Evolutionary conservation across 2,113 vertebrate genomes (phyloP), one percentile per base, ranked within the genome.

Genomic region (Bos indicus): DNA sequence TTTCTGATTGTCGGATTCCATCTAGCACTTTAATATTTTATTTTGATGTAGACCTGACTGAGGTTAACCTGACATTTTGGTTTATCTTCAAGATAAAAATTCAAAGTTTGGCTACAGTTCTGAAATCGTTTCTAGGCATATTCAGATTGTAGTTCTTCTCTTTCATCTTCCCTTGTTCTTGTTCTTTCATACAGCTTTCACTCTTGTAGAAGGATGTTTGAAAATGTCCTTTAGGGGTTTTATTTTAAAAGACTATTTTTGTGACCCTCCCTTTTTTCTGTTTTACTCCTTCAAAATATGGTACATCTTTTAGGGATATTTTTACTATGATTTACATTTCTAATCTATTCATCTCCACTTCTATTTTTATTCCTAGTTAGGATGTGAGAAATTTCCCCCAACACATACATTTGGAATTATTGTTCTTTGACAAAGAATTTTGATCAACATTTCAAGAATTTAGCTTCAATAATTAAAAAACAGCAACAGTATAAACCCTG

Each of bases 391-490:
- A 88, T 83, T 94, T 92, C 59, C 36, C 62, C 57, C n/a, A 64
- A 14, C 30, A 64, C 7, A 48, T 95, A 89, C 46, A 93, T n/a
- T 93, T 95, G 51, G 46, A 89, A 56, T 96, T 94, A 88, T 15
- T 94, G 52, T 60, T 97, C 92, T 96, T 95, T 97, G 52, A 97
- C 88, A 93, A 95, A 96, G 77, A 94, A 97, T 97, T 97, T 95
- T 59, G 17, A 87, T 96, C 89, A 71, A 57, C 82, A 81, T 97
- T 97, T 96, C 48, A 78, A 89, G 93, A 96, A 64, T 90, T 96
- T 77, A 93, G 77, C 67, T 96, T 97, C 57, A 96, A 67, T 98
- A 98, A 94, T 97, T 98, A 88, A 90, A 94, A 90, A 82, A 80
- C 60, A 97, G 83, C 90, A 96, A 83, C 56, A 83, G 11, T 95